phyloP scores from a whole-genome alignment of 1,140 invertebrate species.

The Polyergus mexicanus region DNA sequence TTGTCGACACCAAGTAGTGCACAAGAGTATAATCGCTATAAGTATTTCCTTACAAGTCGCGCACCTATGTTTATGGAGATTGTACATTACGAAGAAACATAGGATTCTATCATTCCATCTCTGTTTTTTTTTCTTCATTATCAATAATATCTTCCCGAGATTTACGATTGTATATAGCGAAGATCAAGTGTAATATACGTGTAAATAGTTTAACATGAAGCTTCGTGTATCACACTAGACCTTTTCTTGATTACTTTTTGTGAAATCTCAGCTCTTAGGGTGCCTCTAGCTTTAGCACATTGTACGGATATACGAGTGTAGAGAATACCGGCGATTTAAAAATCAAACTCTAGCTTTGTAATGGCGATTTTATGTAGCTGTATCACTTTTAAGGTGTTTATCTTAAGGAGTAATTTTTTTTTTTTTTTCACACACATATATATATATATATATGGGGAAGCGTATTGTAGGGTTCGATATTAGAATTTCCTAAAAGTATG shows the following conservation, averaged over 20 bases:
- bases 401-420: slow-evolving; percentile 58
- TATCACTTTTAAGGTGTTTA: slow-evolving; percentile 47
- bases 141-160: slow-evolving; percentile 36
- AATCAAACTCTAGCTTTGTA: slow-evolving; percentile 64
- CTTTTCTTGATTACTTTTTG: slow-evolving; percentile 68
- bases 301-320: slow-evolving; percentile 63
- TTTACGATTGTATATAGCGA: slow-evolving; percentile 61
- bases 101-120: slow-evolving; percentile 69
- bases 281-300: slow-evolving; percentile 64
- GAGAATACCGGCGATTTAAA: slow-evolving; percentile 53
- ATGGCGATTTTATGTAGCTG: slow-evolving; percentile 37
- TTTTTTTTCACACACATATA: slow-evolving; percentile 20
- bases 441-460: slow-evolving; percentile 42
- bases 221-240: slow-evolving; percentile 75
- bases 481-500: slow-evolving; percentile 65
- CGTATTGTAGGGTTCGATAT: slow-evolving; percentile 68
- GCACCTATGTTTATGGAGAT: slow-evolving; percentile 5
- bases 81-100: slow-evolving; percentile 42
- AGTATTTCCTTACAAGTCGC: slow-evolving; percentile 50
- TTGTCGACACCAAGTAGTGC: slow-evolving; percentile 16
- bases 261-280: slow-evolving; percentile 60
- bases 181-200: slow-evolving; percentile 75
- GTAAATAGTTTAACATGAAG: slow-evolving; percentile 74
- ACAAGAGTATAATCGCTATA: slow-evolving; percentile 36
- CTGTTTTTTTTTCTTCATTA: slow-evolving; percentile 5